Evolutionary conservation across 2,797 vertebrate species (phyloP).

Genomic region (Kryptolebias ocellatus): DNA sequence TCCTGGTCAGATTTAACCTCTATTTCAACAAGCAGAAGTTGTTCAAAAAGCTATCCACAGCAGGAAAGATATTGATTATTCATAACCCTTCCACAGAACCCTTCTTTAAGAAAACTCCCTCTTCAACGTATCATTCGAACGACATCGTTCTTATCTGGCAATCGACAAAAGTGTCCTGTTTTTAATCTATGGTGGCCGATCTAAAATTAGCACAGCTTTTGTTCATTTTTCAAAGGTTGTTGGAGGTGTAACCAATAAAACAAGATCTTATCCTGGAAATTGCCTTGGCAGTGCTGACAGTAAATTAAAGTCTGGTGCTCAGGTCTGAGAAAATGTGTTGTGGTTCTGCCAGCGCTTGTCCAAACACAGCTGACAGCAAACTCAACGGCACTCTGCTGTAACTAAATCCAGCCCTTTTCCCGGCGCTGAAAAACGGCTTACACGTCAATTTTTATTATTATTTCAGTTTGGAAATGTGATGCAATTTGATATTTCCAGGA

Average conservation of each 20-base stretch:
- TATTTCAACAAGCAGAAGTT: too few species aligned
- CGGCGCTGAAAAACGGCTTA: constrained; percentile 23
- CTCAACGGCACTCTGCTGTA: constrained; percentile 10
- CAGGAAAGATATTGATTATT: too few species aligned
- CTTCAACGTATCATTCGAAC: not conserved
- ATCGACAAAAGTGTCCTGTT: not conserved
- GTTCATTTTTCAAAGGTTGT: not conserved
- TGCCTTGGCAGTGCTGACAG: not conserved
- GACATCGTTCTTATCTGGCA: not conserved
- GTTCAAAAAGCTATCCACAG: too few species aligned
- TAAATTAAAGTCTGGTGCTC: constrained; percentile 6
- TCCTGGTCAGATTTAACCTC: too few species aligned
- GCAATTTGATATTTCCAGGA: constrained; percentile 21
- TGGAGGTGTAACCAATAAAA: not conserved
- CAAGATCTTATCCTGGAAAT: not conserved
- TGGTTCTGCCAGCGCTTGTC: constrained; percentile 23
- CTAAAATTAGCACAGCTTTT: not conserved
- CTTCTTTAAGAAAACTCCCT: too few species aligned
- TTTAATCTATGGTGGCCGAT: not conserved
- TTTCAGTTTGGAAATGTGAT: constrained; percentile 17
- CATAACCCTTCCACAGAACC: too few species aligned
- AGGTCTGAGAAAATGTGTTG: constrained; percentile 2
- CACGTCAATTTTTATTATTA: constrained; percentile 12
- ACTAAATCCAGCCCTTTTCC: constrained; percentile 11
- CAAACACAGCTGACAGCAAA: constrained; percentile 31